Percentiles rank a stretch among this genome's conserved stretches.
phyloP scores from a whole-genome alignment of 2,797 vertebrate genomes.

The Megaceryle alcyon region DNA sequence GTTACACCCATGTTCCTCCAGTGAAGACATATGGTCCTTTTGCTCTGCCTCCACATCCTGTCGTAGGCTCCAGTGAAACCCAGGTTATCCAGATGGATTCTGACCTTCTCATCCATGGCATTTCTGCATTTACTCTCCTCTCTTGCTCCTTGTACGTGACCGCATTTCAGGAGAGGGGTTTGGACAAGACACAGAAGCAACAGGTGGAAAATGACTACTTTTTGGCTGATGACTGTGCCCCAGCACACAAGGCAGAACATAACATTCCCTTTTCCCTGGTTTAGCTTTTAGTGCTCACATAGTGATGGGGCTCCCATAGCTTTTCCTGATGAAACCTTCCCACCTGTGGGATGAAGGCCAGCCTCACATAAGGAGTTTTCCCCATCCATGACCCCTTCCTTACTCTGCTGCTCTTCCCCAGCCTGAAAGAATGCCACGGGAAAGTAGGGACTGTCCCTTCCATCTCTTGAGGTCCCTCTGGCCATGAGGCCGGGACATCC shows the following conservation, averaged over 20 bases:
- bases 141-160: fast-evolving
- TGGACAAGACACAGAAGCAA: neutral
- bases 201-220: neutral
- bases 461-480: neutral
- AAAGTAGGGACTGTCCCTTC: neutral
- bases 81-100: neutral
- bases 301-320: neutral
- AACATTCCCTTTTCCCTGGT: neutral
- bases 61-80: neutral
- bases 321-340: fast-evolving
- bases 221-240: neutral
- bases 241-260: fast-evolving
- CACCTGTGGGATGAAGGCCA: neutral
- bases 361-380: neutral
- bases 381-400: neutral
- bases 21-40: neutral
- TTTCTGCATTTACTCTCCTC: neutral
- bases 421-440: neutral
- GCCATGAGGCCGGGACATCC: neutral
- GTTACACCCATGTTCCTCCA: neutral
- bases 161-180: neutral
- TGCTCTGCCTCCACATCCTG: neutral
- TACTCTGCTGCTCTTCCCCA: neutral
- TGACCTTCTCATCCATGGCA: neutral
- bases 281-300: neutral